phyloP scores from a whole-genome alignment of 2,888 invertebrate species.

The Melinopterus prodromus region DNA sequence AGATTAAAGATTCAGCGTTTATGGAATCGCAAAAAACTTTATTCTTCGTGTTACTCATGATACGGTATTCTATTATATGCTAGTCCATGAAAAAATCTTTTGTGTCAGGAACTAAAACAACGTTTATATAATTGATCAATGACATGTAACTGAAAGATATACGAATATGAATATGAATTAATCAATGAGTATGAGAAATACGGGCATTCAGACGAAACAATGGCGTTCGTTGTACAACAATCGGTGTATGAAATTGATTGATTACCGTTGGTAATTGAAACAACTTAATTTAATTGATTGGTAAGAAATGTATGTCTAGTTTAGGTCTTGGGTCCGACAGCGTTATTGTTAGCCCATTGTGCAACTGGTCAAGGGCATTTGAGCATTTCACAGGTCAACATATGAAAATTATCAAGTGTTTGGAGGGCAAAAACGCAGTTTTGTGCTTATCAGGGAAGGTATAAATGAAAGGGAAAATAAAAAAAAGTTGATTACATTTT shows the following conservation, averaged over 20 bases:
- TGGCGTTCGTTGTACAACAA: background rate
- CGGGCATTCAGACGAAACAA: background rate
- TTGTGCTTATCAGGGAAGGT: too few species aligned
- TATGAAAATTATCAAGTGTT: too few species aligned
- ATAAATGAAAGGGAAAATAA: too few species aligned
- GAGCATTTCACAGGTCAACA: too few species aligned
- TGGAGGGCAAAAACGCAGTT: too few species aligned
- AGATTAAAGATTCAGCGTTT: too few species aligned
- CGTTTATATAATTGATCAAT: background rate
- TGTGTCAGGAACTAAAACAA: background rate
- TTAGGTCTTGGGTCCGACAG: background rate
- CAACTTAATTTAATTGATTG: conserved; percentile 4
- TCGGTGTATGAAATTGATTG: background rate
- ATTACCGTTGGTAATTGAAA: background rate
- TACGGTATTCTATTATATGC: too few species aligned
- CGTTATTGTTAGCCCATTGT: too few species aligned
- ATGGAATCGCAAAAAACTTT: too few species aligned
- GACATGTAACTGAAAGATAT: background rate
- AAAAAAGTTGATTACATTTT: too few species aligned
- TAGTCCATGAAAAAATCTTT: background rate
- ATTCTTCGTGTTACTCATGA: too few species aligned
- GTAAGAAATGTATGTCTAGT: background rate
- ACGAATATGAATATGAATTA: background rate
- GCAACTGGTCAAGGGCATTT: background rate
- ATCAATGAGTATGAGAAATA: background rate